phyloP scores from a whole-genome alignment of 2,113 vertebrate genomes.

The Xenopus borealis region DNA sequence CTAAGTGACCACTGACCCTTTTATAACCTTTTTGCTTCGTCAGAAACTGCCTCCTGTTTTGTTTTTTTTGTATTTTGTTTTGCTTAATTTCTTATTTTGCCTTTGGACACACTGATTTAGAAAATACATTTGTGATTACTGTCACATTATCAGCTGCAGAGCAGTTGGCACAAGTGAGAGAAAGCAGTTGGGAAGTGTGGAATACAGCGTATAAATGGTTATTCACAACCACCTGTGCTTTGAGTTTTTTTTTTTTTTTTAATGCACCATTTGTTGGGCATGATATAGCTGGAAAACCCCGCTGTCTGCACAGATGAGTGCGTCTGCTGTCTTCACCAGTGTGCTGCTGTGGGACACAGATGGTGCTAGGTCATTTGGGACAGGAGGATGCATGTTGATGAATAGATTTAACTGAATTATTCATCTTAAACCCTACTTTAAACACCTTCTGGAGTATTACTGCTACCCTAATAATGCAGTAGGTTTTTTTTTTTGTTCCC shows the following conservation, averaged over 20 bases:
- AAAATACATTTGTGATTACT: not conserved
- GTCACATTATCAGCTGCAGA: no score
- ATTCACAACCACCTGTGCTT: conserved; percentile 19
- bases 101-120: not conserved
- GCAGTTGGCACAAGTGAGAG: no score
- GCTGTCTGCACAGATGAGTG: conserved; percentile 27
- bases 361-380: conserved; percentile 23
- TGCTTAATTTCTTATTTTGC: not conserved
- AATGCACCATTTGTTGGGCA: conserved; percentile 16
- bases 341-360: conserved; percentile 20
- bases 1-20: conserved; percentile 6
- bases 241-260: conserved; percentile 1
- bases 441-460: no score
- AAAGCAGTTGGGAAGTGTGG: no score
- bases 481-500: no score
- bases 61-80: not conserved
- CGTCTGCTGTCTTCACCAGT: conserved; percentile 11
- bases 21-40: not conserved
- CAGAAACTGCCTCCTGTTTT: not conserved
- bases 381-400: conserved; percentile 7
- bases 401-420: not conserved
- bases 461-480: no score
- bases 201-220: not conserved
- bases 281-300: conserved; percentile 19
- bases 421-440: no score